Base-by-base conservation (phyloP, 2,113 vertebrate genomes). In the Gulo gulo region DNA sequence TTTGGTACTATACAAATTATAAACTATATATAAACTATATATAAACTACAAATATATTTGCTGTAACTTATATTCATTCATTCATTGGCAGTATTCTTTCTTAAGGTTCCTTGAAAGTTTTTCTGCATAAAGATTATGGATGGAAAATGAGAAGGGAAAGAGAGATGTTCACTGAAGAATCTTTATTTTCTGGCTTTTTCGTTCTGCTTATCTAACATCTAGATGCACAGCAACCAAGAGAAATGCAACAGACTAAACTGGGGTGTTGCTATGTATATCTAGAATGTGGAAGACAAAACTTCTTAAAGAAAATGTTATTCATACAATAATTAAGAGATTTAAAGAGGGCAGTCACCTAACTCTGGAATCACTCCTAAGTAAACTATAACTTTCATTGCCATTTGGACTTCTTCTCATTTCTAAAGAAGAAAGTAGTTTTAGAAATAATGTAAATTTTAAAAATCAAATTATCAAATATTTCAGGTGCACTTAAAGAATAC, bases 331-430 rank as follows among this genome's bases (percentile, higher is more conserved):
- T 55, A 88, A 67, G 50, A 82, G 50, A 73, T 63, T 88, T 42
- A 88, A 39, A 0, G 23, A 87, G 14, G 26, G 42, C 4, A 69
- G 14, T 55, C 42, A 82, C 24, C 7, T 45, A 88, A 91, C 36
- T 39, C 67, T 88, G 78, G n/a, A 71, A 67, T 39, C 50, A 55
- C 86, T 86, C 88, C 36, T 87, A 88, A 55, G 9, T 69, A 90
- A 91, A 74, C 12, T 74, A 16, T 57, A 94, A 78, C 21, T 90
- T 8, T 86, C 39, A 84, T 10, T 12, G 57, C 50, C 85, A 84
- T 47, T 67, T 95, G 73, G 55, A 86, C 55, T 79, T 83, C 92
- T 90, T 96, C 94, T 93, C 85, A 84, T 12, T 95, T 90, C 61
- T 76, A 59, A 86, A 87, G 82, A 29, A 94, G 52, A 95, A 96